Percentiles rank a stretch among this genome's conserved stretches.
Evolutionary conservation across 1,140 invertebrate species (phyloP).

Genomic region (Drosophila sp.): DNA sequence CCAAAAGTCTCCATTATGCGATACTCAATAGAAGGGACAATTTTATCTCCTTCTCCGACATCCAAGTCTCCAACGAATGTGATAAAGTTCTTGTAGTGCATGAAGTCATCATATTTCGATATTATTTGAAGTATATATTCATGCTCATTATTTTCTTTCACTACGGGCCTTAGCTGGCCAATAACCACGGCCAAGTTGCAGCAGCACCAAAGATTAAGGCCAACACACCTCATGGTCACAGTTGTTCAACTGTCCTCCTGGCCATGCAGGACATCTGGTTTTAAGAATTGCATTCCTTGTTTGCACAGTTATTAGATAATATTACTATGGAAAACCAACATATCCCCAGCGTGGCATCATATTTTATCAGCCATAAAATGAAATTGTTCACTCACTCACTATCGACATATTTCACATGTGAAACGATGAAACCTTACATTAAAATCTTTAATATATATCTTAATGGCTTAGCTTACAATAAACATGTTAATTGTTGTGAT

Average conservation of each 20-base stretch:
- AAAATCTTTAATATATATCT: no score
- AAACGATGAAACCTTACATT: no score
- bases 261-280: not conserved
- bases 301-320: slow-evolving; percentile 18
- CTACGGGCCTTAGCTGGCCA: slow-evolving; percentile 1
- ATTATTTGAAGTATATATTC: slow-evolving; percentile 1
- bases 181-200: slow-evolving; percentile 2
- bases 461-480: no score
- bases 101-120: not conserved
- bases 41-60: not conserved
- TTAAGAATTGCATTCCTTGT: not conserved
- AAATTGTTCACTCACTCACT: not conserved
- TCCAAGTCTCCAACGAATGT: not conserved
- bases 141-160: not conserved
- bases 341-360: not conserved
- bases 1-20: not conserved
- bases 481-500: no score
- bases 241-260: slow-evolving; percentile 7
- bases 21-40: not conserved
- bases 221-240: slow-evolving; percentile 14
- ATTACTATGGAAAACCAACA: not conserved
- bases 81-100: not conserved
- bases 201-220: not conserved
- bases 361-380: not conserved
- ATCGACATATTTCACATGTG: no score